Evolutionary conservation across 1,140 invertebrate species (phyloP).

Genomic region (Papilio glaucus): DNA sequence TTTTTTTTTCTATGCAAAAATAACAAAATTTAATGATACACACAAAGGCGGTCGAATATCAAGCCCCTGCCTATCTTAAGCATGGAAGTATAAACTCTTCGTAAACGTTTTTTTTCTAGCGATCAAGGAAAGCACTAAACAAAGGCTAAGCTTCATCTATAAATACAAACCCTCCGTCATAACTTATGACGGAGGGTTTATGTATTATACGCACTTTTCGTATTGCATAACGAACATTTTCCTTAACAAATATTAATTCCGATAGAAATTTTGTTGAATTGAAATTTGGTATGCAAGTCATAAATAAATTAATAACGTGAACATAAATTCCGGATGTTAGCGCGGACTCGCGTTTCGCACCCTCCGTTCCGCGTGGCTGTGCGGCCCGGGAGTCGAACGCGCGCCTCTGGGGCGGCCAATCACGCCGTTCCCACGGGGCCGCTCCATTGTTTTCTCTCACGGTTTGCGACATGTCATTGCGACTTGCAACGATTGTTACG

Average conservation of each 20-base stretch:
- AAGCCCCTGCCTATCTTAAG: too few species aligned
- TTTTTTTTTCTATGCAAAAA: too few species aligned
- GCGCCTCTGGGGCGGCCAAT: slow-evolving; percentile 61
- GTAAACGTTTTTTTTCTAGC: background rate
- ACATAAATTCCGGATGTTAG: slow-evolving; percentile 65
- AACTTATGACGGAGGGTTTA: too few species aligned
- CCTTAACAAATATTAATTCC: slow-evolving; percentile 31
- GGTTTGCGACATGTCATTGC: slow-evolving; percentile 71
- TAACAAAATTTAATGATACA: too few species aligned
- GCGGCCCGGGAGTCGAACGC: slow-evolving; percentile 54
- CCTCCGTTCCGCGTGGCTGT: slow-evolving; percentile 65
- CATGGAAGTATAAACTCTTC: too few species aligned
- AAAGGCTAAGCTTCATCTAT: background rate
- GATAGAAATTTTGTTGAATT: slow-evolving; percentile 14
- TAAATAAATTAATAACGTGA: slow-evolving; percentile 54
- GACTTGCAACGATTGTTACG: slow-evolving; percentile 58
- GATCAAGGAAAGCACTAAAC: too few species aligned
- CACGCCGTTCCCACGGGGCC: slow-evolving; percentile 68
- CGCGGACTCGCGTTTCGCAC: slow-evolving; percentile 63
- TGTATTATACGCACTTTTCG: slow-evolving; percentile 18
- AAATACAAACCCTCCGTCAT: background rate
- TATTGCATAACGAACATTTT: background rate
- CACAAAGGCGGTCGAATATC: too few species aligned
- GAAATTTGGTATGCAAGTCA: slow-evolving; percentile 27
- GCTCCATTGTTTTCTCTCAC: slow-evolving; percentile 66